Evolutionary conservation across 2,888 invertebrate species (phyloP), one percentile per base, ranked within the genome.

Genomic region (Serrognathus titanus): DNA sequence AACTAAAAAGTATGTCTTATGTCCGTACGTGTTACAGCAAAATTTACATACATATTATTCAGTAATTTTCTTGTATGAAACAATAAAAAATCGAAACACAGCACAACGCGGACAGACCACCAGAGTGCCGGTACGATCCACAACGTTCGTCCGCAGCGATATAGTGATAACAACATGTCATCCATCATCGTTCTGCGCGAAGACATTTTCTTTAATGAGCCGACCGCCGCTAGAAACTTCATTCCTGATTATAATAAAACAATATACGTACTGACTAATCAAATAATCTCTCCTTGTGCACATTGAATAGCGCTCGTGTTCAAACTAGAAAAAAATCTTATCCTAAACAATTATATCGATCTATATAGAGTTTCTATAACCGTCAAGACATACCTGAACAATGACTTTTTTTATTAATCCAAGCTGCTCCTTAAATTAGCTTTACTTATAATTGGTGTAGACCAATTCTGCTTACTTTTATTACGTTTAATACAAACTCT

Each of bases 121-220:
- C 72, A 63, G 66, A 66, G 64, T 63, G 63, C 61, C 66, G 63
- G 67, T 70, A 69, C 69, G 68, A 69, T 63, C 62, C 67, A 67
- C 66, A 70, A 68, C 72, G 72, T 71, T 69, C 63, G 60, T 65
- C 66, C 64, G 66, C 66, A 71, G 66, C 67, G 72, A 75, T 74
- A 72, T 70, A 63, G 64, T 70, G 77, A 77, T 77, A 77, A 75
- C 68, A 66, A 67, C 67, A 66, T 67, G 67, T 71, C 72, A 77
- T 77, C 77, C 72, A 76, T 77, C 77, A 77, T 76, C 74, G 73
- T 75, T 70, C 68, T 63, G 67, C 65, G 68, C 66, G 72, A 72
- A 59, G 71, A 72, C 73, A 71, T 69, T 64, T 74, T 71, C 75
- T 75, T 77, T 77, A 76, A 74, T 70, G 73, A 72, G 70, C 68